These are phyloP conservation scores for Chelonoidis abingdonii DNA, from an alignment of 2,113 vertebrate species.

Conservation along the genomic window DNA sequence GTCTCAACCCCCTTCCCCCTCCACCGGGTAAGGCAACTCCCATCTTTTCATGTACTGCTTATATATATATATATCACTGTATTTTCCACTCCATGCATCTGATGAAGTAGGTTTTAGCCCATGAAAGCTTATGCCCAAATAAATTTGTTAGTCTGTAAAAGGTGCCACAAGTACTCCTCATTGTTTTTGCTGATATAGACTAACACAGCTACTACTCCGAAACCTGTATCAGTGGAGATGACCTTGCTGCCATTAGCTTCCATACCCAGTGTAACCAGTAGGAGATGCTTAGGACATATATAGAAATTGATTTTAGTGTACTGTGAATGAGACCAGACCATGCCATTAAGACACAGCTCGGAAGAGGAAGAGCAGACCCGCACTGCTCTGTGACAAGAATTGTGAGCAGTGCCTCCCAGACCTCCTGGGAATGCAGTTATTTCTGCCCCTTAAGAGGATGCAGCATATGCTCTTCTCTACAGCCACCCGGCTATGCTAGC, in stretches of 20 bases:
- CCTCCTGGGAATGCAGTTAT: background rate
- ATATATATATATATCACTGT: no score
- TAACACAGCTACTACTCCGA: no score
- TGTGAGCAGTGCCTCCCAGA: fast-evolving
- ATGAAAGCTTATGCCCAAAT: no score
- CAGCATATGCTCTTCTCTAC: background rate
- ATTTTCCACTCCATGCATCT: no score
- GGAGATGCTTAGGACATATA: constrained; percentile 6
- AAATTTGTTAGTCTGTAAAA: no score
- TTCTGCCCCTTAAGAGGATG: background rate
- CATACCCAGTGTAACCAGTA: background rate
- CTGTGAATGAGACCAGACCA: background rate
- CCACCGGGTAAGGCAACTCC: no score
- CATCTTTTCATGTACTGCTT: no score
- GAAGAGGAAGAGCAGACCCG: background rate
- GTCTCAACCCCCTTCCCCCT: no score
- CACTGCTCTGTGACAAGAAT: background rate
- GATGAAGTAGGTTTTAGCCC: no score
- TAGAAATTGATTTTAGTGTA: constrained; percentile 10
- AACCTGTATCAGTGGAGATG: background rate
- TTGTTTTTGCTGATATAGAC: no score
- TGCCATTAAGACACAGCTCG: background rate
- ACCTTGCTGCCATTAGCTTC: constrained; percentile 1
- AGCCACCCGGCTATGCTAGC: background rate
- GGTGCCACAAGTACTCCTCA: no score